phyloP scores from a whole-genome alignment of 2,888 invertebrate species.

The Cactoblastis cactorum region DNA sequence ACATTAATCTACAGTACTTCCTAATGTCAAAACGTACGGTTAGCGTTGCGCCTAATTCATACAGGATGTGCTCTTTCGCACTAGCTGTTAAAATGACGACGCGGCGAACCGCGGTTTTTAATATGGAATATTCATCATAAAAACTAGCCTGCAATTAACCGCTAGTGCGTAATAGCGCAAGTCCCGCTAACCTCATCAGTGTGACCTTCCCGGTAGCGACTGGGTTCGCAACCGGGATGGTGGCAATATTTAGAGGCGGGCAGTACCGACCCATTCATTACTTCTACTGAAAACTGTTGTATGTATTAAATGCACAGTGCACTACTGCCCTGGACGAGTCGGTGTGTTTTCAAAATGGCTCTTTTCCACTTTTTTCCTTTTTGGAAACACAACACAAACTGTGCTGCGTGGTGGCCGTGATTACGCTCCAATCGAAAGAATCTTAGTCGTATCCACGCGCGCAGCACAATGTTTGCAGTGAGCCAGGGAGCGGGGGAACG shows the following conservation, averaged over 20 bases:
- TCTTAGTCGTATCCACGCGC: conserved; percentile 12
- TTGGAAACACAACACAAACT: conserved; percentile 93
- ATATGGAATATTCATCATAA: too few relatives aligned
- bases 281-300: conserved; percentile 50
- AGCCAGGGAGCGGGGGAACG: conserved; percentile 38
- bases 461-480: conserved; percentile 64
- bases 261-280: too few relatives aligned
- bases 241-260: too few relatives aligned
- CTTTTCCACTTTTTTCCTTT: conserved; percentile 90
- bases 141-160: too few relatives aligned
- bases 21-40: conserved; percentile 57
- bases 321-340: conserved; percentile 74
- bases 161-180: too few relatives aligned
- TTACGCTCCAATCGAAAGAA: conserved; percentile 21
- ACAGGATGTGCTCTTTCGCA: too few relatives aligned
- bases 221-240: too few relatives aligned
- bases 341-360: conserved; percentile 94
- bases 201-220: too few relatives aligned
- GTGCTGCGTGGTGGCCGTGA: conserved; percentile 58
- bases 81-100: too few relatives aligned
- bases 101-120: too few relatives aligned
- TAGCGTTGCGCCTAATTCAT: conserved; percentile 54
- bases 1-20: conserved; percentile 41
- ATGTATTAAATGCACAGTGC: conserved; percentile 67
- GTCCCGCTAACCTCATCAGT: too few relatives aligned